These are phyloP conservation scores for Esox masquinongy DNA, from an alignment of 2,797 vertebrate species.

Conservation along the genomic window DNA sequence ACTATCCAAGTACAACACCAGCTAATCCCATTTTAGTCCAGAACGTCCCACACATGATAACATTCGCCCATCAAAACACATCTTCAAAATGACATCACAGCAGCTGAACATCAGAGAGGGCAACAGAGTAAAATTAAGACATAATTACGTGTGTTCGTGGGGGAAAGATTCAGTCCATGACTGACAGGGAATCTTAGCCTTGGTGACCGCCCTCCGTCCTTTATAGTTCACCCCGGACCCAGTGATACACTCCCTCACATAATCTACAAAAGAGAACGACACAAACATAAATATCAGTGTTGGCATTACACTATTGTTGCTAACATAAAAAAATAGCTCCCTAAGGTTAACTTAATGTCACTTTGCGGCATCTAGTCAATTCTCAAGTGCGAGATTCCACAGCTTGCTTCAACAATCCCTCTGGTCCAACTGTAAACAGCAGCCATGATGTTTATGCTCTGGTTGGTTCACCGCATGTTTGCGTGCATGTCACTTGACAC, in stretches of 20 bases:
- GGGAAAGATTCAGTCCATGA: slow-evolving; percentile 94
- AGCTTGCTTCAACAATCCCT: slow-evolving; percentile 34
- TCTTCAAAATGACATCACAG: not conserved
- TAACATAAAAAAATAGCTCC: slow-evolving; percentile 39
- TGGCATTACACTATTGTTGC: slow-evolving; percentile 32
- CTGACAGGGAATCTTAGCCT: slow-evolving; percentile 91
- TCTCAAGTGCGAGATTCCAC: slow-evolving; percentile 61
- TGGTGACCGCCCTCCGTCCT: slow-evolving; percentile 88
- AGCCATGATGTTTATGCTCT: slow-evolving; percentile 56
- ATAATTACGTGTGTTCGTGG: slow-evolving; percentile 90
- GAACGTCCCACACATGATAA: not conserved
- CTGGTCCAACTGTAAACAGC: slow-evolving; percentile 61
- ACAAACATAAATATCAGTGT: slow-evolving; percentile 16
- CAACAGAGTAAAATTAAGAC: not conserved
- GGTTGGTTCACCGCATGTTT: slow-evolving; percentile 47
- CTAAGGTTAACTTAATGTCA: slow-evolving; percentile 69
- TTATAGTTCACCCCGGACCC: slow-evolving; percentile 91
- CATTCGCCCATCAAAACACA: not conserved
- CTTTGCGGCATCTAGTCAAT: slow-evolving; percentile 48
- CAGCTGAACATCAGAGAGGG: slow-evolving; percentile 1
- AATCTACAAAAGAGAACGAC: slow-evolving; percentile 75
- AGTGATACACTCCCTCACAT: slow-evolving; percentile 89
- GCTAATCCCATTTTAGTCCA: not conserved
- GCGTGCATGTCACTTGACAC: slow-evolving; percentile 30
- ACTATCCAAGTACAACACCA: not conserved